Percentiles rank a stretch among this genome's conserved stretches.
Conservation (phyloP, 2,797 vertebrate species). For the Cirrhinus molitorella region DNA sequence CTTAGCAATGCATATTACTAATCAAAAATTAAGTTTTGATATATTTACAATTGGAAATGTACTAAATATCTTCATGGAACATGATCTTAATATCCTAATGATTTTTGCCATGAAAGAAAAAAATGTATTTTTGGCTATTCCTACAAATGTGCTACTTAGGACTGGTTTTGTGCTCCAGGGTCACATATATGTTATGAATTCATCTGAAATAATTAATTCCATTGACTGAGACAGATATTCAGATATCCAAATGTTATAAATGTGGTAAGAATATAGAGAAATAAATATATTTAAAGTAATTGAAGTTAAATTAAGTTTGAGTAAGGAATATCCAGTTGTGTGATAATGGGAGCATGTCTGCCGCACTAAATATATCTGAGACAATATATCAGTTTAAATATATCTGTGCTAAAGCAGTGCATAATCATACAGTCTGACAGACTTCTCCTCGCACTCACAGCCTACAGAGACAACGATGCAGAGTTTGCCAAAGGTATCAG, state of each 20-base stretch:
- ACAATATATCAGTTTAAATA: conserved; percentile 52
- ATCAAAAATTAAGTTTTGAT: too few species aligned
- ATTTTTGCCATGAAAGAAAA: too few species aligned
- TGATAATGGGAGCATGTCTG: conserved; percentile 34
- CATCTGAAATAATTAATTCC: neutral
- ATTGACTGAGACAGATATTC: neutral
- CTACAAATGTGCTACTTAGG: too few species aligned
- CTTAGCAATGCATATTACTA: too few species aligned
- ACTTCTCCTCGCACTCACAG: conserved; percentile 28
- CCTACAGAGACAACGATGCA: conserved; percentile 21
- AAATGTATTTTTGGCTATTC: too few species aligned
- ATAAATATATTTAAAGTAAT: too few species aligned
- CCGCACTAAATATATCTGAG: conserved; percentile 55
- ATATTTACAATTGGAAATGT: too few species aligned
- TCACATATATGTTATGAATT: neutral
- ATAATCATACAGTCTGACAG: conserved; percentile 2
- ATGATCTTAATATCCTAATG: too few species aligned
- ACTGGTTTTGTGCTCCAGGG: too few species aligned
- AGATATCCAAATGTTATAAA: neutral
- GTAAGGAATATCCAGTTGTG: neutral
- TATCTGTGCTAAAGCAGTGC: conserved; percentile 45
- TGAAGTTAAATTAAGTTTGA: neutral
- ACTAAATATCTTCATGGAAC: too few species aligned
- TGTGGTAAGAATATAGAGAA: neutral
- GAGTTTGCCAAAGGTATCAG: conserved; percentile 7